Percentiles rank a stretch among this genome's conserved stretches.
Evolutionary conservation across 2,888 invertebrate genomes (phyloP).

Genomic region (Odontothrips loti): DNA sequence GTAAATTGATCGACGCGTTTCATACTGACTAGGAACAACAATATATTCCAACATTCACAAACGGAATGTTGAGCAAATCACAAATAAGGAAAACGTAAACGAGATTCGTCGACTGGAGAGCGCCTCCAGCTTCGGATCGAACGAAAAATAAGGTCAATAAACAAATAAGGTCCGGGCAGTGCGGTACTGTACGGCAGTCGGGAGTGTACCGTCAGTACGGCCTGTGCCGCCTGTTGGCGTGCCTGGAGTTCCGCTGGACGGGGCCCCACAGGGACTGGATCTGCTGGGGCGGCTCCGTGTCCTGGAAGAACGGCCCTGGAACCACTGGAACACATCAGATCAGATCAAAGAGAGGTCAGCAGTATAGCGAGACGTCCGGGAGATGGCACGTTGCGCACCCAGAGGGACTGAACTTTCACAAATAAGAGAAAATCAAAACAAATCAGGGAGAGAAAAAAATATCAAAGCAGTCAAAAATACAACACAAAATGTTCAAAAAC

Average conservation of each 20-base stretch:
- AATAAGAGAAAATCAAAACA: no score
- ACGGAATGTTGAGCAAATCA: neutral
- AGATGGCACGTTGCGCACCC: neutral
- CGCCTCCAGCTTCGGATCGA: no score
- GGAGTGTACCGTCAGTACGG: neutral
- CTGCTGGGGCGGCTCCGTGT: neutral
- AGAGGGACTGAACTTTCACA: no score
- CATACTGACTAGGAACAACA: no score
- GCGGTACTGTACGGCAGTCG: neutral
- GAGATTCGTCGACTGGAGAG: no score
- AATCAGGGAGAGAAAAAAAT: no score
- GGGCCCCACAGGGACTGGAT: neutral
- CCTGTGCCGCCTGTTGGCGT: neutral
- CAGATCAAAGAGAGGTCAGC: neutral
- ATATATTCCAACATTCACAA: no score
- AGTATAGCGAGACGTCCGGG: neutral
- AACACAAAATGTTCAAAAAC: no score
- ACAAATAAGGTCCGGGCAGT: neutral
- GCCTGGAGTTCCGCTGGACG: neutral
- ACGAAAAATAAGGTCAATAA: no score
- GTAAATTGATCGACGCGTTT: no score
- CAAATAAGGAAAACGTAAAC: neutral
- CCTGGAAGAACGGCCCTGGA: neutral
- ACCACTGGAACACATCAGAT: no score
- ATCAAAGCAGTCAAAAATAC: no score